Evolutionary conservation across 2,888 invertebrate genomes (phyloP).

Genomic region (Cryptus viduatorius): DNA sequence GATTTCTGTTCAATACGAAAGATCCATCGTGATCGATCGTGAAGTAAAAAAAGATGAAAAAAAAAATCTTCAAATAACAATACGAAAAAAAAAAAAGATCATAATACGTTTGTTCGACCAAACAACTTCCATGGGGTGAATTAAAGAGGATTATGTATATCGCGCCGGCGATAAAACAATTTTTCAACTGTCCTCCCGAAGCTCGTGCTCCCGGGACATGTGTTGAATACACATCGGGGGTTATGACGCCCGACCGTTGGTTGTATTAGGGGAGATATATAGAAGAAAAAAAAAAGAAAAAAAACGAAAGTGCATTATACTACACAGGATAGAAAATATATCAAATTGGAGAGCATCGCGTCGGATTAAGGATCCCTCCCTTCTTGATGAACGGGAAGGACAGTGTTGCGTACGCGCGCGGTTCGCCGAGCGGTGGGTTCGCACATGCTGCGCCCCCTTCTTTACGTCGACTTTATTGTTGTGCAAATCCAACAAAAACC

Average conservation of each 20-base stretch:
- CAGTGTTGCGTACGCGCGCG: conserved; percentile 46
- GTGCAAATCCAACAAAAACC: conserved; percentile 85
- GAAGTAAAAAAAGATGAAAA: not conserved
- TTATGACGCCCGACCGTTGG: not conserved
- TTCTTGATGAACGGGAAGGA: conserved; percentile 38
- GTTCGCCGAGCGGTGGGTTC: conserved; percentile 76
- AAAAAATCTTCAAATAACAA: not conserved
- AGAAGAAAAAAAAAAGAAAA: conserved; percentile 68
- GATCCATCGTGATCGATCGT: not conserved
- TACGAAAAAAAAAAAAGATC: not conserved
- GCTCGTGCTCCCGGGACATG: conserved; percentile 18
- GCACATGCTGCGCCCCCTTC: conserved; percentile 82
- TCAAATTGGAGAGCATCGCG: conserved; percentile 81
- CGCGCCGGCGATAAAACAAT: conserved; percentile 27
- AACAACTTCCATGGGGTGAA: not conserved
- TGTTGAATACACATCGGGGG: conserved; percentile 6
- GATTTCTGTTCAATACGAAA: not conserved
- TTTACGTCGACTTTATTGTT: conserved; percentile 77
- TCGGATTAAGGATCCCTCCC: conserved; percentile 80
- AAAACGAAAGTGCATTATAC: conserved; percentile 70
- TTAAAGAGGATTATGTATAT: conserved; percentile 20
- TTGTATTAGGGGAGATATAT: conserved; percentile 41
- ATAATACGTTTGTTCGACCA: not conserved
- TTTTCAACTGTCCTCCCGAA: conserved; percentile 1
- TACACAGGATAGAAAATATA: conserved; percentile 79